A percentile compares a stretch with the other conserved stretches of the same genome.
Conservation (phyloP, 2,888 invertebrate genomes). For the Zele albiditarsus region DNA sequence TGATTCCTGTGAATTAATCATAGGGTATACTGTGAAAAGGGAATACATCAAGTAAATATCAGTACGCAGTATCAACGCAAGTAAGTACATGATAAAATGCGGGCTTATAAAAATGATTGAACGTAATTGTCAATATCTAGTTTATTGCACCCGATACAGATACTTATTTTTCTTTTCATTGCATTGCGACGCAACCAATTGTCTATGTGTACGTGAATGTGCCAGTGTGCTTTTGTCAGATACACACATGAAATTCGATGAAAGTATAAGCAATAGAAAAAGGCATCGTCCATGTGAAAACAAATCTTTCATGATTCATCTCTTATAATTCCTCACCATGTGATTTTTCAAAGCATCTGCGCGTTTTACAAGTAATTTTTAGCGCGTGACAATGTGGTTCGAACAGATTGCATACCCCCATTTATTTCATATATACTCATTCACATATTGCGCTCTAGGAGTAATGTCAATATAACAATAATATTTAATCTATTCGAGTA, state of each 20-base stretch:
- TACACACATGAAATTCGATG: constrained; percentile 49
- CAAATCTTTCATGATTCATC: constrained; percentile 60
- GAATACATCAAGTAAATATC: not conserved
- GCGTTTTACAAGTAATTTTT: not conserved
- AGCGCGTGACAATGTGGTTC: not conserved
- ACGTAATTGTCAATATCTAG: constrained; percentile 33
- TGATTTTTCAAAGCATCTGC: constrained; percentile 1
- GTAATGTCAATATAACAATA: constrained; percentile 3
- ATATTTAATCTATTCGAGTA: constrained; percentile 1
- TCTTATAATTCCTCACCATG: constrained; percentile 32
- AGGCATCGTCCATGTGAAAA: constrained; percentile 55
- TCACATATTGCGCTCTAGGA: constrained; percentile 20
- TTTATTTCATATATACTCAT: constrained; percentile 8
- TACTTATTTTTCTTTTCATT: constrained; percentile 40
- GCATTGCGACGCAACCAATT: constrained; percentile 50
- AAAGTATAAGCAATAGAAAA: constrained; percentile 53
- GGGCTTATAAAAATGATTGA: not conserved
- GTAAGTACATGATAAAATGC: constrained; percentile 32
- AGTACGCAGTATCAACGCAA: not conserved
- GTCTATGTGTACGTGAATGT: constrained; percentile 46
- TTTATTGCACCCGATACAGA: constrained; percentile 40
- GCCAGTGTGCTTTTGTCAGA: not conserved
- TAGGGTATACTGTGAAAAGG: not conserved
- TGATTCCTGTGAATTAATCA: constrained; percentile 18
- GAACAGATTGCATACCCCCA: not conserved